Evolutionary conservation across 2,888 invertebrate species (phyloP).

Genomic region (Nemoura dubitans): DNA sequence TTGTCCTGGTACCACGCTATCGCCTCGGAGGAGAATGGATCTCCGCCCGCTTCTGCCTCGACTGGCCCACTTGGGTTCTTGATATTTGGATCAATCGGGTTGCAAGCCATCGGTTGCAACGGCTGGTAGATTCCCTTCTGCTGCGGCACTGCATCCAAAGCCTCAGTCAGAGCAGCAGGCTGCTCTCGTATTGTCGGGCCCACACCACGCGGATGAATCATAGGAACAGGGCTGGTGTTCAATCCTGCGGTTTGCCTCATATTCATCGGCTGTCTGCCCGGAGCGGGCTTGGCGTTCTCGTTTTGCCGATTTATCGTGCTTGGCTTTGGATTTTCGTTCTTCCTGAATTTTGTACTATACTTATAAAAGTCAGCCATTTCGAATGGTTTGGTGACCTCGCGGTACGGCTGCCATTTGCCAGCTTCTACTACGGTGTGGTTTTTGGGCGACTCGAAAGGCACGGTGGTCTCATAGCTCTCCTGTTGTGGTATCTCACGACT

Average conservation of each 20-base stretch:
- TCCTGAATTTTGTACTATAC: constrained; percentile 92
- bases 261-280: not conserved
- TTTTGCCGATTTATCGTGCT: constrained; percentile 90
- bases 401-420: constrained; percentile 89
- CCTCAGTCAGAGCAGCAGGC: not conserved
- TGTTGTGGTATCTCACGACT: constrained; percentile 24
- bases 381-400: constrained; percentile 95
- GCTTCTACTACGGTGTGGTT: constrained; percentile 87
- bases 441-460: constrained; percentile 79
- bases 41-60: constrained; percentile 58
- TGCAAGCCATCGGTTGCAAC: constrained; percentile 63
- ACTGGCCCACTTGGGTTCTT: constrained; percentile 29
- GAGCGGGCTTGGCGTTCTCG: not conserved
- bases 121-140: constrained; percentile 63
- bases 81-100: constrained; percentile 56
- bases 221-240: not conserved
- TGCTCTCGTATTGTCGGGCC: not conserved
- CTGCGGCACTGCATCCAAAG: constrained; percentile 37
- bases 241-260: not conserved
- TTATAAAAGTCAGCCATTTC: constrained; percentile 99
- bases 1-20: constrained; percentile 66
- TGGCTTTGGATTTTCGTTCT: constrained; percentile 74
- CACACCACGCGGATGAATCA: not conserved
- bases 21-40: constrained; percentile 66
- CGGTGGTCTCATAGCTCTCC: constrained; percentile 53